Base-by-base conservation (phyloP, 2,113 vertebrate genomes). In the Pardalotus punctatus region DNA sequence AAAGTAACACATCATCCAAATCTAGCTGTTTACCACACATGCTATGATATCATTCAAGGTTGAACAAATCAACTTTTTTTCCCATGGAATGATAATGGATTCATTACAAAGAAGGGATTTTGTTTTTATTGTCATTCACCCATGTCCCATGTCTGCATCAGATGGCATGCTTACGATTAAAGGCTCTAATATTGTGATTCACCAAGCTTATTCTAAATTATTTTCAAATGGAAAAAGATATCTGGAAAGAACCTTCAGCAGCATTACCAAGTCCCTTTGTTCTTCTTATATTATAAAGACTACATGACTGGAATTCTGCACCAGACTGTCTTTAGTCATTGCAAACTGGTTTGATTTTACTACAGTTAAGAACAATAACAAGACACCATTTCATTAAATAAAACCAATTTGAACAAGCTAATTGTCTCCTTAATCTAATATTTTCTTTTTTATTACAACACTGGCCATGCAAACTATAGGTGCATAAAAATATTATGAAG, bases 1-100 rank as follows among this genome's bases (percentile, higher is more conserved):
- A 88, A 94, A 94, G 50, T 83, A 94, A 91, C 78, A 85, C 76
- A 91, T 84, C 88, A 93, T 85, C 67, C 78, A 88, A 84, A 85
- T 91, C 70, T 82, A 86, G 61, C 81, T 86, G 62, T 92, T 97
- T 94, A 81, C 69, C 86, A 88, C 81, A 97, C 43, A 90, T 42
- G 28, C 76, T 83, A 54, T 95, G 81, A 94, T 90, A 97, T 96
- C 91, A 95, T 81, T 94, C 83, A 94, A 96, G 81, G 73, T 10
- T 93, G 81, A 92, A 90, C 13, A 0, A 93, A 95, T 83, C 9
- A 27, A 21, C 29, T 66, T 53, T 58, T 57, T 72, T 60, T 79
- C 11, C 54, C 66, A 40, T 43, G 42, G 48, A 96, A 95, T 72
- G 31, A 91, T 86, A 93, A 86, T 82, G 40, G 79, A 83, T 74